Percentiles rank a stretch among this genome's conserved stretches.
These are phyloP conservation scores for Cistogaster globosa DNA, from an alignment of 2,888 invertebrate genomes.

Conservation along the genomic window DNA sequence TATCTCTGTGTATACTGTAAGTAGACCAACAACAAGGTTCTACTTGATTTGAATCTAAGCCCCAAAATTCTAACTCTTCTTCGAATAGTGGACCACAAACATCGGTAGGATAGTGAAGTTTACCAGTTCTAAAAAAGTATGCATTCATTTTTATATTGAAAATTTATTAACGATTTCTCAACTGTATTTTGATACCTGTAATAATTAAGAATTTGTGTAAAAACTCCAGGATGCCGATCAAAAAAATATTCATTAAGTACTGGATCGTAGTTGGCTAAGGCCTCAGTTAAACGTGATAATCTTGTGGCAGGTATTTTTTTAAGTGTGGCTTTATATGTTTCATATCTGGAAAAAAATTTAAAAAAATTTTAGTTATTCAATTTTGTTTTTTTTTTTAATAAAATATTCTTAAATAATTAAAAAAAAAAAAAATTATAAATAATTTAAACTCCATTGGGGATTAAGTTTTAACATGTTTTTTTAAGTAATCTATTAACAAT, in stretches of 20 bases:
- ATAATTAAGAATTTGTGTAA: constrained; percentile 94
- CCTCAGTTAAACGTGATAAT: constrained; percentile 91
- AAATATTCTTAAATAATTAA: background rate
- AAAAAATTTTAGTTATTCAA: background rate
- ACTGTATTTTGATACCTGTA: constrained; percentile 85
- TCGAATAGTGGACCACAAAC: constrained; percentile 98
- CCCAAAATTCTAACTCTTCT: constrained; percentile 98
- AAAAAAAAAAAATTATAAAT: too few relatives aligned
- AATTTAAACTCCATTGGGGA: too few relatives aligned
- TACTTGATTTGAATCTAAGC: constrained; percentile 97
- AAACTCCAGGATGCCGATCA: constrained; percentile 94
- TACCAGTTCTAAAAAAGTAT: constrained; percentile 88
- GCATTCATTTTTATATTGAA: background rate
- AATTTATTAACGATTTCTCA: background rate
- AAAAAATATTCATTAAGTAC: constrained; percentile 95
- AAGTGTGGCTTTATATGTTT: constrained; percentile 91
- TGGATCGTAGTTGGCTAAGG: constrained; percentile 94
- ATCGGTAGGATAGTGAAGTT: constrained; percentile 97
- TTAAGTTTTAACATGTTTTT: too few relatives aligned
- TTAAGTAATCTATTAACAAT: background rate
- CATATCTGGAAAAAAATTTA: constrained; percentile 83
- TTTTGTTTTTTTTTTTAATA: background rate
- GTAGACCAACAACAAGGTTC: constrained; percentile 99
- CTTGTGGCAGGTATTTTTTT: constrained; percentile 95
- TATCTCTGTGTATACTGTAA: constrained; percentile 93